phyloP scores from a whole-genome alignment of 2,888 invertebrate genomes.

The Bimastos eiseni region DNA sequence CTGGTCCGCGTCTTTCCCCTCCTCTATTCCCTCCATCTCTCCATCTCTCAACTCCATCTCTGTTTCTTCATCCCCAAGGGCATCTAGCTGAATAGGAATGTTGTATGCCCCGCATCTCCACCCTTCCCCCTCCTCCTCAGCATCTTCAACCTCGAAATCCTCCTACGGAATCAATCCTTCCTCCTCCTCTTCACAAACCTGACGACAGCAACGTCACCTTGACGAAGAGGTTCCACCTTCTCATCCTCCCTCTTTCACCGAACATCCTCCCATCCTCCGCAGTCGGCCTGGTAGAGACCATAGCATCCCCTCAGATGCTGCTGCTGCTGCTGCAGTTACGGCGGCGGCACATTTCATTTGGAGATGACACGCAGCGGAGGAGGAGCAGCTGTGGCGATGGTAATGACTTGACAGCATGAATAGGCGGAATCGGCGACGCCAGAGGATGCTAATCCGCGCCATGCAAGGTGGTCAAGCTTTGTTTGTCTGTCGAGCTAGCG shows the following conservation, averaged over 20 bases:
- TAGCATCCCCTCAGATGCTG: not conserved
- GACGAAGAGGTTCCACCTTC: not conserved
- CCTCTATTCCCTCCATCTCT: not conserved
- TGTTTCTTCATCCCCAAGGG: not conserved
- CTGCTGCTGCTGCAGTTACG: not conserved
- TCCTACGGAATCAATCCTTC: not conserved
- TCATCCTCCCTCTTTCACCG: not conserved
- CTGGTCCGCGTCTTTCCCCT: not conserved
- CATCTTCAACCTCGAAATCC: not conserved
- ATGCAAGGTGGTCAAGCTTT: slow-evolving; percentile 25
- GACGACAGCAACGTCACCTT: not conserved
- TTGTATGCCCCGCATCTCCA: not conserved
- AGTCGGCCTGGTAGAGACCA: not conserved
- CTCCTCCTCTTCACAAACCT: not conserved
- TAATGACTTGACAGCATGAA: slow-evolving; percentile 19
- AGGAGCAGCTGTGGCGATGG: slow-evolving; percentile 13
- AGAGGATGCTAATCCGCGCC: not conserved
- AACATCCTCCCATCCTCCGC: not conserved
- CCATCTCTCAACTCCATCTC: slow-evolving; percentile 6
- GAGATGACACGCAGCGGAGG: slow-evolving; percentile 15
- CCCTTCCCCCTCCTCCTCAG: too few species aligned
- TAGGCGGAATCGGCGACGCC: slow-evolving; percentile 9
- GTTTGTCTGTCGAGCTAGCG: not conserved
- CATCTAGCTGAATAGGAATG: not conserved
- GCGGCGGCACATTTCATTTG: slow-evolving; percentile 17